These are phyloP conservation scores for Sphaerophoria taeniata DNA, from an alignment of 2,888 invertebrate genomes.

Conservation along the genomic window DNA sequence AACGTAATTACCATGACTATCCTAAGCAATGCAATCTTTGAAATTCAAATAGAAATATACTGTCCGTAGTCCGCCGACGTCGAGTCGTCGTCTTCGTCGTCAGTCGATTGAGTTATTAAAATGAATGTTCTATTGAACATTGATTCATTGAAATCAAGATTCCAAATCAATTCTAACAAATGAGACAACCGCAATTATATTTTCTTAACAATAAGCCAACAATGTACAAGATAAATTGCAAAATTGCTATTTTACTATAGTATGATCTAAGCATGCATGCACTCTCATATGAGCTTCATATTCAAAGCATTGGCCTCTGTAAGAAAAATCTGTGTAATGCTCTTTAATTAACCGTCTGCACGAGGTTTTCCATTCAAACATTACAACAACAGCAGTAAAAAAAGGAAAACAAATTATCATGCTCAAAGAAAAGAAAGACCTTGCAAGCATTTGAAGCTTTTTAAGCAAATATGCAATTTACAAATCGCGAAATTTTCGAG, in stretches of 20 bases:
- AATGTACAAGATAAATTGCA: conserved; percentile 29
- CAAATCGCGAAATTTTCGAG: conserved; percentile 18
- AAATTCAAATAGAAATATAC: conserved; percentile 5
- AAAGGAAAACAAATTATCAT: conserved; percentile 11
- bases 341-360: conserved; percentile 59
- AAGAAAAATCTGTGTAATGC: conserved; percentile 28
- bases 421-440: conserved; percentile 36
- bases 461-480: conserved; percentile 41
- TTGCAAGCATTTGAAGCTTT: conserved; percentile 36
- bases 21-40: conserved; percentile 1
- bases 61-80: background rate
- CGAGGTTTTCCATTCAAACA: conserved; percentile 3
- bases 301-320: conserved; percentile 50
- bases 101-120: conserved; percentile 51
- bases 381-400: background rate
- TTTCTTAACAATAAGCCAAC: conserved; percentile 31
- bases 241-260: conserved; percentile 22
- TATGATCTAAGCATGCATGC: too few relatives aligned
- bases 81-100: background rate
- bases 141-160: conserved; percentile 41
- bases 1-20: conserved; percentile 20
- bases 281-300: background rate
- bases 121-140: conserved; percentile 46
- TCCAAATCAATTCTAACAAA: conserved; percentile 23
- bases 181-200: conserved; percentile 26